Conservation (phyloP, 1,140 invertebrate genomes). For the Hycleus cichorii region DNA sequence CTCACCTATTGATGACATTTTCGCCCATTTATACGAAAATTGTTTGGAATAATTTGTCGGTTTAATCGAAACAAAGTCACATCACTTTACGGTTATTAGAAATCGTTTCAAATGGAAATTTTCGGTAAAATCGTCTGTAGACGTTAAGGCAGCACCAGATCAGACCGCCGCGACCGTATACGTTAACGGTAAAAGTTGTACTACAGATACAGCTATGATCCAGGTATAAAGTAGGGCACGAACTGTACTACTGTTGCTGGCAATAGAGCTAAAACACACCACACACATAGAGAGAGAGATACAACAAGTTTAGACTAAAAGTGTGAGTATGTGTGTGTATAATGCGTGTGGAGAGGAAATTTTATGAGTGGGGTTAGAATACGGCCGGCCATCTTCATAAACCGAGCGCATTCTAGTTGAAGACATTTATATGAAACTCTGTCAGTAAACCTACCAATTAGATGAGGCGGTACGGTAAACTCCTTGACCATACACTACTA, state of each 20-base stretch:
- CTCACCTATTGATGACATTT: constrained; percentile 26
- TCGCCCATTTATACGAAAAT: constrained; percentile 16
- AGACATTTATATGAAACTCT: not conserved
- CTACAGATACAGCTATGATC: constrained; percentile 38
- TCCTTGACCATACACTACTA: no score
- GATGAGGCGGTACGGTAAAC: no score
- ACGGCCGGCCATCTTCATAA: constrained; percentile 22
- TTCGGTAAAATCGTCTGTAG: not conserved
- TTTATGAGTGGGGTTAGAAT: constrained; percentile 19
- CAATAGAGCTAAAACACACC: constrained; percentile 14
- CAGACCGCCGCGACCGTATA: constrained; percentile 20
- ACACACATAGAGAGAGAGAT: no score
- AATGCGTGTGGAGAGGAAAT: constrained; percentile 9
- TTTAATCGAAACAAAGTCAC: not conserved
- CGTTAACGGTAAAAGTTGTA: constrained; percentile 41
- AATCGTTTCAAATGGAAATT: not conserved
- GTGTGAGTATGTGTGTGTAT: no score
- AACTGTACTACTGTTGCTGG: constrained; percentile 26
- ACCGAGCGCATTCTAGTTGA: not conserved
- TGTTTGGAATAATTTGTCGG: not conserved
- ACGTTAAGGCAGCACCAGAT: constrained; percentile 14
- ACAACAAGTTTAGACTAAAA: no score
- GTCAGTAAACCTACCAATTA: not conserved
- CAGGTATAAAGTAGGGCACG: constrained; percentile 41
- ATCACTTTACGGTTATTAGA: not conserved